Conservation (phyloP, 2,113 vertebrate species). For the Bucco capensis region DNA sequence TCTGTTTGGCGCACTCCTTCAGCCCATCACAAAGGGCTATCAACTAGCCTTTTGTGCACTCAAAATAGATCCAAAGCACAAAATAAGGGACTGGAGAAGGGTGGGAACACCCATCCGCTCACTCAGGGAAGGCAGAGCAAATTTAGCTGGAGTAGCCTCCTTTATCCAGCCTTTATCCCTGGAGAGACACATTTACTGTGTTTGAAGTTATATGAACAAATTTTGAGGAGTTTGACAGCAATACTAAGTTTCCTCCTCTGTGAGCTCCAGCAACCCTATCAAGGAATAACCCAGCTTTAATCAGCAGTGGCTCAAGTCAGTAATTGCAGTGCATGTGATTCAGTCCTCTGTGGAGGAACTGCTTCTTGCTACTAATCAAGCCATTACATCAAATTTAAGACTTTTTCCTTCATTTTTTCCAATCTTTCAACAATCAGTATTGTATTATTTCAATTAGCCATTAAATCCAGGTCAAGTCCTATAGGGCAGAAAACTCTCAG, state of each 20-base stretch:
- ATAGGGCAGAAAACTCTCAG: not conserved
- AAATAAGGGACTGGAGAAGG: not conserved
- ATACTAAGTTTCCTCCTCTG: not conserved
- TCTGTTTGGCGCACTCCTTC: not conserved
- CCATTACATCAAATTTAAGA: not conserved
- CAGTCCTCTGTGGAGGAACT: not conserved
- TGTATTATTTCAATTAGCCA: not conserved
- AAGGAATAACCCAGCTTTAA: not conserved
- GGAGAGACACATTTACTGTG: not conserved
- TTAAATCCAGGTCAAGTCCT: not conserved
- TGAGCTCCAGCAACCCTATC: not conserved
- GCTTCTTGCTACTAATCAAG: not conserved
- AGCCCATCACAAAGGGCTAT: not conserved
- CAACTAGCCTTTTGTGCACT: not conserved
- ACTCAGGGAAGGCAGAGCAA: not conserved
- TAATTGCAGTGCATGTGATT: not conserved
- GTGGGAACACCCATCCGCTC: not conserved
- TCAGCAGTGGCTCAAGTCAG: not conserved
- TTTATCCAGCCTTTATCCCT: not conserved
- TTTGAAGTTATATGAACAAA: not conserved
- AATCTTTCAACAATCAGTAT: not conserved
- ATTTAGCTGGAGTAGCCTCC: not conserved
- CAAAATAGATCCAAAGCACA: not conserved
- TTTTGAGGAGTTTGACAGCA: not conserved
- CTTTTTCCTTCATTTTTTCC: not conserved